Percentiles rank a stretch among this genome's conserved stretches.
These are phyloP conservation scores for Oedothorax gibbosus DNA, from an alignment of 1,140 invertebrate species.

Conservation along the genomic window DNA sequence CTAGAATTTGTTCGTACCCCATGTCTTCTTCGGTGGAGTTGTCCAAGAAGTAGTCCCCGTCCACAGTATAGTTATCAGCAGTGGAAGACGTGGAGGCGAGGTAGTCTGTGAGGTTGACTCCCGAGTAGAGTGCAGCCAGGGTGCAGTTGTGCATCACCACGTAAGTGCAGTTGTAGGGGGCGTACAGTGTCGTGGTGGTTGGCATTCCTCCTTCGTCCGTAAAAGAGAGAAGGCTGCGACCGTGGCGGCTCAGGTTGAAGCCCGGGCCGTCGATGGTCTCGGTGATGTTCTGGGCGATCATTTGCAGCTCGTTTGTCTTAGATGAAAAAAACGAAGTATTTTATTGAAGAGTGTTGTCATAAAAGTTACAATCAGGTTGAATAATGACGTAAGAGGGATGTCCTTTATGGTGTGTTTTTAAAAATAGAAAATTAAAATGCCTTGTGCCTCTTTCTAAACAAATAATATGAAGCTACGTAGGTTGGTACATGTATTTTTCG, in stretches of 20 bases:
- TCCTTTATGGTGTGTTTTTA: too few species aligned
- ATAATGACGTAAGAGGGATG: background rate
- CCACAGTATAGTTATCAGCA: conserved; percentile 5
- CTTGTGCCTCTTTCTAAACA: too few species aligned
- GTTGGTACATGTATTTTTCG: too few species aligned
- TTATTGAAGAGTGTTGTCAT: too few species aligned
- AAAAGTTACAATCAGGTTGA: too few species aligned
- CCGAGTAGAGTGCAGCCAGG: conserved; percentile 9
- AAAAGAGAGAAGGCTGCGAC: conserved; percentile 3
- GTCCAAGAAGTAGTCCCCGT: conserved; percentile 48
- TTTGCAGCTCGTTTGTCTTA: conserved; percentile 65
- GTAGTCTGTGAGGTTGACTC: conserved; percentile 24
- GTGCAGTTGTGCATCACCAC: conserved; percentile 49
- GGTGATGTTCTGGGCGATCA: conserved; percentile 64
- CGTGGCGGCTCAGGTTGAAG: conserved; percentile 12
- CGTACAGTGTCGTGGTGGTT: conserved; percentile 18
- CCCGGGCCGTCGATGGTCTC: conserved; percentile 31
- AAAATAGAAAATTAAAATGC: background rate
- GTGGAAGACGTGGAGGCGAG: background rate
- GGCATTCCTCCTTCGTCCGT: conserved; percentile 4
- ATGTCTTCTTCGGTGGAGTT: conserved; percentile 40
- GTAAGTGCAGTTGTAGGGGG: conserved; percentile 49
- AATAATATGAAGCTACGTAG: too few species aligned
- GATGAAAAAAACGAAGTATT: background rate
- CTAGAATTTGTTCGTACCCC: background rate